Evolutionary conservation across 2,888 invertebrate genomes (phyloP).

Genomic region (Drosophila demipolita): DNA sequence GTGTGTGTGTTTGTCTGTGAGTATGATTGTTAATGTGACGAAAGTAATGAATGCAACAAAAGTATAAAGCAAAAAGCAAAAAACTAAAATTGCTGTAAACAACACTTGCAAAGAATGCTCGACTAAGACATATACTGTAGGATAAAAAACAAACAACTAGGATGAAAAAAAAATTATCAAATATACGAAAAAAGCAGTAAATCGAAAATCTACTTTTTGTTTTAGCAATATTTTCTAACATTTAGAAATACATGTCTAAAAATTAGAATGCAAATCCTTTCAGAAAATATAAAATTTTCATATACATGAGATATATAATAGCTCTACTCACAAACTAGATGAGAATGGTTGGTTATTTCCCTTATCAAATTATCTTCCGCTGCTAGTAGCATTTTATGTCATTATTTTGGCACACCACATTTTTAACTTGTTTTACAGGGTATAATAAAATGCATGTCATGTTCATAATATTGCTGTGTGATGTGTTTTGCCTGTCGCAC

Average conservation of each 20-base stretch:
- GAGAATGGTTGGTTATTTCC: neutral
- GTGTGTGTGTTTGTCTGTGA: constrained; percentile 21
- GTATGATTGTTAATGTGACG: constrained; percentile 13
- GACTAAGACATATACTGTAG: neutral
- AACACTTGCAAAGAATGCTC: neutral
- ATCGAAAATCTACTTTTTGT: neutral
- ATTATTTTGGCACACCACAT: neutral
- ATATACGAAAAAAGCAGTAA: neutral
- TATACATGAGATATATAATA: too few species aligned
- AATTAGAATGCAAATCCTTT: neutral
- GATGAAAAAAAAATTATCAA: rapidly evolving
- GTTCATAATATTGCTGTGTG: constrained; percentile 53
- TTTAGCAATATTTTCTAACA: neutral
- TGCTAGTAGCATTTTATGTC: too few species aligned
- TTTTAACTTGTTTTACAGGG: constrained; percentile 4
- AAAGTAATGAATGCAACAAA: constrained; percentile 50
- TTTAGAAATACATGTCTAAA: neutral
- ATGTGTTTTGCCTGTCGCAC: constrained; percentile 57
- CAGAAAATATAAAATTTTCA: neutral
- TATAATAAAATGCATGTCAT: constrained; percentile 75
- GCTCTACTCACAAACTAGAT: neutral
- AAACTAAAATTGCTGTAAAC: constrained; percentile 12
- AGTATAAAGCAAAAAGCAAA: constrained; percentile 8
- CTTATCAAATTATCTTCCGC: neutral
- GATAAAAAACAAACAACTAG: neutral